Evolutionary conservation across 2,113 vertebrate genomes (phyloP).

Genomic region (Clinocottus analis): DNA sequence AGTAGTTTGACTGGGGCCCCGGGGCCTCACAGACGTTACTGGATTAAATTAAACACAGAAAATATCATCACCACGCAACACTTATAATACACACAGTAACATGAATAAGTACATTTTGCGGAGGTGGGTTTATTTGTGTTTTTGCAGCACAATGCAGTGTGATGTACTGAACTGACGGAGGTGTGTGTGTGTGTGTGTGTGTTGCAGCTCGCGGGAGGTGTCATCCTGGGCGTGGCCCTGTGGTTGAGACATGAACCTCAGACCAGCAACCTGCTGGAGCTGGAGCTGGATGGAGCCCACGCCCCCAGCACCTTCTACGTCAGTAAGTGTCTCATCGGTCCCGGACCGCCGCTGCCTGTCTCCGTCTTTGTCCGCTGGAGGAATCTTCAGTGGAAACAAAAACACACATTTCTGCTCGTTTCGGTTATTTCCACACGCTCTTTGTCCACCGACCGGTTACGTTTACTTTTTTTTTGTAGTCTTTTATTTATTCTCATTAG

Average conservation of each 20-base stretch:
- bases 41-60: not conserved
- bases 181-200: slow-evolving; percentile 14
- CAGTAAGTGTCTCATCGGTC: slow-evolving; percentile 81
- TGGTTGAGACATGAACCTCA: slow-evolving; percentile 94
- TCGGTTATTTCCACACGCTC: slow-evolving; percentile 11
- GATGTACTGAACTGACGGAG: not conserved
- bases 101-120: no score
- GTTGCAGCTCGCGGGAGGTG: slow-evolving; percentile 91
- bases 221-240: slow-evolving; percentile 95
- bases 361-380: not conserved
- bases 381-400: not conserved
- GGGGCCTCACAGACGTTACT: not conserved
- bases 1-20: not conserved
- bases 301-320: slow-evolving; percentile 94
- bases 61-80: no score
- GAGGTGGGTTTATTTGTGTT: no score
- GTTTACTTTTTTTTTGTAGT: no score
- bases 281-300: slow-evolving; percentile 82
- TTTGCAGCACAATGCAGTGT: not conserved
- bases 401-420: not conserved
- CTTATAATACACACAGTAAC: no score
- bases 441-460: not conserved
- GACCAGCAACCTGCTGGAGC: slow-evolving; percentile 89
- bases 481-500: not conserved
- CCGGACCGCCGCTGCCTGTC: not conserved